These are phyloP conservation scores for Corynorhinus townsendii DNA, from an alignment of 2,113 vertebrate species.

Conservation along the genomic window DNA sequence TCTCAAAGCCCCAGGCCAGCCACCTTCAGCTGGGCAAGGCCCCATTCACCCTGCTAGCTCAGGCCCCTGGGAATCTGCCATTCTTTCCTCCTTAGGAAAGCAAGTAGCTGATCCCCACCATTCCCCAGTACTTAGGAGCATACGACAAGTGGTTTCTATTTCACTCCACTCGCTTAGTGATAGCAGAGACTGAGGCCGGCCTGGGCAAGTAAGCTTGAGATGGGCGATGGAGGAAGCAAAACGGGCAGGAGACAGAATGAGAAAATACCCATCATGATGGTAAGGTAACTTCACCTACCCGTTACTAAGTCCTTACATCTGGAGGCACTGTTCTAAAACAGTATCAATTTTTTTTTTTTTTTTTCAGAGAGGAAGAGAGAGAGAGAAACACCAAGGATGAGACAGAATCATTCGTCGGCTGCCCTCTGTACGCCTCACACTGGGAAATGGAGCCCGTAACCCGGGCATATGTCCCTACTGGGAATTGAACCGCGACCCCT, in stretches of 20 bases:
- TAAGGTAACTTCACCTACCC: neutral
- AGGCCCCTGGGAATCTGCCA: neutral
- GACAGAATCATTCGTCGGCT: no score
- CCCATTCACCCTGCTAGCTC: neutral
- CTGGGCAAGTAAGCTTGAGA: neutral
- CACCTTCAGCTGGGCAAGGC: neutral
- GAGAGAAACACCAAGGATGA: no score
- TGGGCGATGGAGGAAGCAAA: neutral
- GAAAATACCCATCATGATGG: rapidly evolving
- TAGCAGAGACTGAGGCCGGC: conserved; percentile 18
- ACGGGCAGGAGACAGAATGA: neutral
- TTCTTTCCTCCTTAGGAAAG: neutral
- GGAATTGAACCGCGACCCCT: no score
- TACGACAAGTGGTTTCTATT: conserved; percentile 28
- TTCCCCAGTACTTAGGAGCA: conserved; percentile 26
- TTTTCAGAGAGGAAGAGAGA: no score
- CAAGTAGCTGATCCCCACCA: neutral
- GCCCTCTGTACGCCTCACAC: no score
- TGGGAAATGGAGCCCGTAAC: no score
- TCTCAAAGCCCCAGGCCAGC: neutral
- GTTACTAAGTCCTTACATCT: neutral
- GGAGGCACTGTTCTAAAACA: neutral
- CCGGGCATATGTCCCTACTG: no score
- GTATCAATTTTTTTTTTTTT: neutral
- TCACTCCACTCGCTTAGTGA: conserved; percentile 39